Base-by-base conservation (phyloP, 1,140 invertebrate genomes). In the Philaenus spumarius region DNA sequence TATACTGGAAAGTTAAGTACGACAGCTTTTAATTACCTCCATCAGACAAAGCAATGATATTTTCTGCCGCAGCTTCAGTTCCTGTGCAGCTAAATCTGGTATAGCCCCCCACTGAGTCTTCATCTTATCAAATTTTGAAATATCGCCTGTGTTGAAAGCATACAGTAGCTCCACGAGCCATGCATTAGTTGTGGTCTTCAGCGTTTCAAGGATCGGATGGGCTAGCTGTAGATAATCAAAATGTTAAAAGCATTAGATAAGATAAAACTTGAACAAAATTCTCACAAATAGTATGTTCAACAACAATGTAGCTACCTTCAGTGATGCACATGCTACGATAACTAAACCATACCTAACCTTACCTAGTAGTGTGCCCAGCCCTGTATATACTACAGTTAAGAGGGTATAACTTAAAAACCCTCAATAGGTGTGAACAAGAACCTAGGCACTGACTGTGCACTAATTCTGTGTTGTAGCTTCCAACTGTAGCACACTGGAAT, bases 11-110 rank as follows among this genome's bases (percentile, higher is more conserved):
- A n/a, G n/a, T n/a, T n/a, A n/a, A n/a, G n/a, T n/a, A n/a, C n/a
- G n/a, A n/a, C n/a, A n/a, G n/a, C n/a, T n/a, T n/a, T n/a, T n/a
- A n/a, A 56, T 67, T 68, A 90, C 87, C 82, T 99, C 96, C 95
- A 99, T 98, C 0, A 99, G 77, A 74, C 95, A 97, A 0, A 98
- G 77, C 0, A 99, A 75, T 12, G 90, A 91, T 59, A 99, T 95
- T 74, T 99, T 99, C 71, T 95, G 87, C 40, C 89, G 77, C 48
- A 98, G 74, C 62, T 87, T 84, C 2, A 86, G 73, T 70, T 97
- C 92, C 66, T 93, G 85, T 0, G 85, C 82, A n/a, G 83, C 82
- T 12, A 99, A 76, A 75, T 97, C 94, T 15, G 89, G 83, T 62
- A 95, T 90, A 67, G 78, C 80, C n/a, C 72, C 77, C 93, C 87